phyloP scores from a whole-genome alignment of 2,113 vertebrate species.

The Corapipo altera region DNA sequence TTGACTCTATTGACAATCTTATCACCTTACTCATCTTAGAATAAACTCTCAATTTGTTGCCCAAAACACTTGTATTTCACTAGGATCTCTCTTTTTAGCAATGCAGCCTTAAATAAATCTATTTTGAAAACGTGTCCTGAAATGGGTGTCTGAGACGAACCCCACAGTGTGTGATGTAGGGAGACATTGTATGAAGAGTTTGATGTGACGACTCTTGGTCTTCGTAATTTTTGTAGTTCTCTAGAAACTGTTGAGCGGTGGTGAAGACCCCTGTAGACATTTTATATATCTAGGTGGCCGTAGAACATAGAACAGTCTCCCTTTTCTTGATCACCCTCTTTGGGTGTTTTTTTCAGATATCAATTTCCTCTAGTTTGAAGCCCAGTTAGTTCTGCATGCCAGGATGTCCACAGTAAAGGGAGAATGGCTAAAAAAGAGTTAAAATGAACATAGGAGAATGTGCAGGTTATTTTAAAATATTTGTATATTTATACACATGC shows the following conservation, averaged over 20 bases:
- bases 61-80: not conserved
- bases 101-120: not conserved
- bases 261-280: not conserved
- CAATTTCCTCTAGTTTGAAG: not conserved
- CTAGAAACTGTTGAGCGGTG: not conserved
- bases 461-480: not conserved
- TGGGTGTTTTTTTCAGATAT: not conserved
- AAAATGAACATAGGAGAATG: not conserved
- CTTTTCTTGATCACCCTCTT: not conserved
- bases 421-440: not conserved
- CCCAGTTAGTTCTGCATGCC: not conserved
- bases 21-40: not conserved
- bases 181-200: fast-evolving
- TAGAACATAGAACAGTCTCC: fast-evolving
- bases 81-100: not conserved
- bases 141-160: not conserved
- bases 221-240: not conserved
- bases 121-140: not conserved
- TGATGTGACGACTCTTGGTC: not conserved
- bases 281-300: not conserved
- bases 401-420: not conserved
- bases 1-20: too few species aligned
- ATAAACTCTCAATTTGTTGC: not conserved
- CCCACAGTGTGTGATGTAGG: not conserved
- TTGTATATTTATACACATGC: not conserved